A percentile compares a stretch with the other conserved stretches of the same genome.
Conservation (phyloP, 2,888 invertebrate genomes). For the Ctenicera cuprea region DNA sequence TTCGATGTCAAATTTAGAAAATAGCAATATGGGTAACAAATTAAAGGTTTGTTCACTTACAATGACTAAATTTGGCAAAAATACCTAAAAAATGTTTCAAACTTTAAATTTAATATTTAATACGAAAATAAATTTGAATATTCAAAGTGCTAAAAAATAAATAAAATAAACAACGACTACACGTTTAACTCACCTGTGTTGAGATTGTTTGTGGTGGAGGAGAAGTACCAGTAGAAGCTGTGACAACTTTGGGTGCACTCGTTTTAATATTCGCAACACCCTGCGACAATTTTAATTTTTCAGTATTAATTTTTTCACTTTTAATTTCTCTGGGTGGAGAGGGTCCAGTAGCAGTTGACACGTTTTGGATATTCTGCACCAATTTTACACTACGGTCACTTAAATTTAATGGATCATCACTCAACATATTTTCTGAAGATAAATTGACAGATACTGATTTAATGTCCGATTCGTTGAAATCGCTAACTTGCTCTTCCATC, state of each 20-base stretch:
- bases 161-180: no score
- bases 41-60: no score
- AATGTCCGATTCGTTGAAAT: conserved; percentile 29
- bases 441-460: conserved; percentile 43
- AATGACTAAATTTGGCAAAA: no score
- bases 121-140: no score
- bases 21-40: no score
- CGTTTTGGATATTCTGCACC: conserved; percentile 62
- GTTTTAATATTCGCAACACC: background rate
- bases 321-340: conserved; percentile 76
- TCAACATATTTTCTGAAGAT: conserved; percentile 56
- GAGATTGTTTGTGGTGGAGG: conserved; percentile 92
- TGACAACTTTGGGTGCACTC: conserved; percentile 44
- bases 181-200: conserved; percentile 78
- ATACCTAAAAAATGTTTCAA: no score
- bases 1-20: no score
- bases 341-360: conserved; percentile 79
- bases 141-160: no score
- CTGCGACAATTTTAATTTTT: background rate
- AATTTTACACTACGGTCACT: conserved; percentile 52
- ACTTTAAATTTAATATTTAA: no score
- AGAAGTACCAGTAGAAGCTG: conserved; percentile 83
- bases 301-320: background rate
- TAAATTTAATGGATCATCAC: conserved; percentile 54
- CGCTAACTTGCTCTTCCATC: conserved; percentile 55